phyloP scores from a whole-genome alignment of 2,113 vertebrate species.

The Halcyon malimbica region DNA sequence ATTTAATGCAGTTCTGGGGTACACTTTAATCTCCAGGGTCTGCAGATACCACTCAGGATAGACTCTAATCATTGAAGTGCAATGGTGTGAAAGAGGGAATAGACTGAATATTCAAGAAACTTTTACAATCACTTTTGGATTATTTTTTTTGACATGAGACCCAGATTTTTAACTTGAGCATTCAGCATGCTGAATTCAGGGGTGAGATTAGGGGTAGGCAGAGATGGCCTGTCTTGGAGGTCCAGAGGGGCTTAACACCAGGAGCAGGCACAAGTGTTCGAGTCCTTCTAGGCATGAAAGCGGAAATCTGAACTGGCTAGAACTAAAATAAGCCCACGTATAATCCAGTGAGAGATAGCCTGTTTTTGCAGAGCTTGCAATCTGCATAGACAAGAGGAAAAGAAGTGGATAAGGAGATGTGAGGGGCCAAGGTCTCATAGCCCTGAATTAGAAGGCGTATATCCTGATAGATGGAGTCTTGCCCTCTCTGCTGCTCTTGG shows the following conservation, averaged over 20 bases:
- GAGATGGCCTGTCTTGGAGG: neutral
- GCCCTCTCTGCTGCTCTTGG: neutral
- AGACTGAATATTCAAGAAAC: neutral
- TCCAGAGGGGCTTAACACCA: neutral
- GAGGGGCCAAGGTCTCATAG: neutral
- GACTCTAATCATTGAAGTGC: neutral
- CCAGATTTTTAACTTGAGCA: neutral
- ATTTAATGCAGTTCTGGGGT: neutral
- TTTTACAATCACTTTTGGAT: neutral
- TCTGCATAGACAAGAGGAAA: neutral
- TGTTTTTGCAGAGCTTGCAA: neutral
- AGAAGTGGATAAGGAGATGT: neutral
- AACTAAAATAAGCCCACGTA: neutral
- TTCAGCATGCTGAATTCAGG: neutral
- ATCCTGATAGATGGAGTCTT: neutral
- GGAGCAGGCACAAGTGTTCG: rapidly evolving
- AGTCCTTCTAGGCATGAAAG: neutral
- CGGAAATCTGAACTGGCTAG: neutral
- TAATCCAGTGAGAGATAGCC: neutral
- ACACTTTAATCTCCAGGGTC: neutral
- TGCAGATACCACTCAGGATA: neutral
- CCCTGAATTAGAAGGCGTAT: neutral
- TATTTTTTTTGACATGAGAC: neutral
- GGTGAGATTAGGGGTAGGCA: neutral
- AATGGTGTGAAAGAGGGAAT: neutral